Evolutionary conservation across 2,797 vertebrate genomes (phyloP).

Genomic region (Microctenopoma lineatum): DNA sequence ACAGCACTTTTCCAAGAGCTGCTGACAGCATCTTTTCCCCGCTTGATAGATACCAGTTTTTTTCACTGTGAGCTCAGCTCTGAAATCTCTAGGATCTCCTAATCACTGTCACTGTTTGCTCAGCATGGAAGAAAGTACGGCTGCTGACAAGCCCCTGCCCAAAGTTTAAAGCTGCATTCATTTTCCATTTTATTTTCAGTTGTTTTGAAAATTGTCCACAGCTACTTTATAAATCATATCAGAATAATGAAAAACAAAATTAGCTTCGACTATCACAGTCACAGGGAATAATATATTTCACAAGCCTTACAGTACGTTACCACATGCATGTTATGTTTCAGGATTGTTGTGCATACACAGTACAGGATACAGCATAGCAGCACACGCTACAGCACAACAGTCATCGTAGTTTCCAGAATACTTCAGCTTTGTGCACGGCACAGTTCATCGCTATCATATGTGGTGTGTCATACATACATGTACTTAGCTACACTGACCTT

Average conservation of each 20-base stretch:
- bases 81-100: constrained; percentile 52
- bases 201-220: constrained; percentile 64
- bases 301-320: constrained; percentile 63
- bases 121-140: constrained; percentile 2
- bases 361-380: constrained; percentile 55
- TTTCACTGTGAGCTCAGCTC: constrained; percentile 6
- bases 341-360: constrained; percentile 69
- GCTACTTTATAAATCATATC: constrained; percentile 78
- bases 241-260: constrained; percentile 67
- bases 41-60: constrained; percentile 45
- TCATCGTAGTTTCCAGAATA: constrained; percentile 46
- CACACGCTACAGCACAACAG: constrained; percentile 59
- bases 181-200: constrained; percentile 53
- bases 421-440: constrained; percentile 58
- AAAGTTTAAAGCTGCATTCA: constrained; percentile 14
- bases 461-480: constrained; percentile 46
- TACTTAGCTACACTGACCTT: constrained; percentile 50
- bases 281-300: constrained; percentile 67
- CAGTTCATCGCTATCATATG: constrained; percentile 46
- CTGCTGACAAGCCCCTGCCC: constrained; percentile 35
- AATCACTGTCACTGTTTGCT: constrained; percentile 37
- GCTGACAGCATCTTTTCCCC: constrained; percentile 58
- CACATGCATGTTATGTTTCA: constrained; percentile 73
- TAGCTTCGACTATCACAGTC: constrained; percentile 54
- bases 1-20: constrained; percentile 49